These are phyloP conservation scores for Stercorarius parasiticus DNA, from an alignment of 2,113 vertebrate genomes.

Conservation along the genomic window DNA sequence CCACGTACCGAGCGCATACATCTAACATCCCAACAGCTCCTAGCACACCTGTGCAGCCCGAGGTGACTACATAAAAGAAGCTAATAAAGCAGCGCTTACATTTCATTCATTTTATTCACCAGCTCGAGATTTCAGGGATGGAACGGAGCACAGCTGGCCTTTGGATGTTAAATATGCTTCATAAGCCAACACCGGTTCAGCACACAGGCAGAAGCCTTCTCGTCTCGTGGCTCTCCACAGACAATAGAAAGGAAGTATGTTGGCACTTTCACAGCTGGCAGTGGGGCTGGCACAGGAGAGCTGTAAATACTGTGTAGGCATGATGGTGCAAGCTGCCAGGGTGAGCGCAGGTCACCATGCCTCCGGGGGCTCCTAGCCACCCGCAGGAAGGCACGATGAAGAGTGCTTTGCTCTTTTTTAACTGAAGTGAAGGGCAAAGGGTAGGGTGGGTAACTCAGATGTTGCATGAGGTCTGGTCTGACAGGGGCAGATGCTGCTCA, in stretches of 20 bases:
- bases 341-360: constrained; percentile 39
- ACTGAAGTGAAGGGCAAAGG: not conserved
- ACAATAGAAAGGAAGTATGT: constrained; percentile 25
- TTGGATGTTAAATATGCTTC: constrained; percentile 37
- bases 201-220: constrained; percentile 43
- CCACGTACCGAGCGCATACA: not conserved
- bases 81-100: constrained; percentile 5
- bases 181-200: constrained; percentile 14
- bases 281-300: constrained; percentile 10
- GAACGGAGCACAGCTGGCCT: constrained; percentile 55
- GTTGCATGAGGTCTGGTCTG: not conserved
- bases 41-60: constrained; percentile 61
- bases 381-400: not conserved
- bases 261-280: constrained; percentile 59
- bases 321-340: constrained; percentile 32
- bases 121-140: not conserved
- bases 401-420: not conserved
- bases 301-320: constrained; percentile 60
- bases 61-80: constrained; percentile 62
- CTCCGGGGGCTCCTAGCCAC: constrained; percentile 12
- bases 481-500: not conserved
- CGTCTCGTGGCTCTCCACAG: constrained; percentile 14
- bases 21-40: constrained; percentile 37
- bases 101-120: constrained; percentile 54
- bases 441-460: not conserved